A percentile compares a stretch with the other conserved stretches of the same genome.
Conservation (phyloP, 2,113 vertebrate genomes). For the Pungitius pungitius region DNA sequence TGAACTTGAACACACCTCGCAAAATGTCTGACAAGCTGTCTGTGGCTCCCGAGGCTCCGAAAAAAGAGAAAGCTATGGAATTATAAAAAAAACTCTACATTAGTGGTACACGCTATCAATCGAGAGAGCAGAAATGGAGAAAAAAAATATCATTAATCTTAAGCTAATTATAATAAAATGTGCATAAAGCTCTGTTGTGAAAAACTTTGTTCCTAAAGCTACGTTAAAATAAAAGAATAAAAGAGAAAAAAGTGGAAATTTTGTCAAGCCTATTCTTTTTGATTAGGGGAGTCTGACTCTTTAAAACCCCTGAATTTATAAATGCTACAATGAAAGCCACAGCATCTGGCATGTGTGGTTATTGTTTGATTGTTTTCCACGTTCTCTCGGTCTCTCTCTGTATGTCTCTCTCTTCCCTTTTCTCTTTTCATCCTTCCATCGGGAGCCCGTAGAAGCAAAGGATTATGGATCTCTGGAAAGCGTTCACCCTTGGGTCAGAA, state of each 20-base stretch:
- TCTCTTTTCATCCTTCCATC: conserved; percentile 78
- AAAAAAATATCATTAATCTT: conserved; percentile 9
- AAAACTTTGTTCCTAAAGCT: conserved; percentile 39
- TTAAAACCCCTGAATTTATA: conserved; percentile 59
- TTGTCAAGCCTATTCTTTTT: conserved; percentile 32
- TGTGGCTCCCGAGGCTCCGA: conserved; percentile 42
- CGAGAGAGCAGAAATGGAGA: conserved; percentile 12
- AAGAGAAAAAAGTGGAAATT: conserved; percentile 17
- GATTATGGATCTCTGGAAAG: conserved; percentile 81
- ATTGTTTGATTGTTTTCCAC: conserved; percentile 78
- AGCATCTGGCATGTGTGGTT: conserved; percentile 74
- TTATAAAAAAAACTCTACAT: conserved; percentile 8
- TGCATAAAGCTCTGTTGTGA: neutral
- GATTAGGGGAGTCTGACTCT: conserved; percentile 49
- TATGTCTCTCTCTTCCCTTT: conserved; percentile 61
- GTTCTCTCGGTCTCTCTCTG: conserved; percentile 63
- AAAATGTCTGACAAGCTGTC: conserved; percentile 86
- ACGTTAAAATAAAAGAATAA: conserved; percentile 25
- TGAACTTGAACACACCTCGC: conserved; percentile 88
- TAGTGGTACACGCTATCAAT: conserved; percentile 9
- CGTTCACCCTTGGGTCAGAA: conserved; percentile 81
- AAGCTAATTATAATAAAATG: neutral
- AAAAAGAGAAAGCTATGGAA: neutral
- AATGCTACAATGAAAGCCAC: conserved; percentile 70
- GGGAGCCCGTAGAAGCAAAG: conserved; percentile 76